A percentile compares a stretch with the other conserved stretches of the same genome.
phyloP scores from a whole-genome alignment of 2,113 vertebrate species.

The Sapayoa aenigma region DNA sequence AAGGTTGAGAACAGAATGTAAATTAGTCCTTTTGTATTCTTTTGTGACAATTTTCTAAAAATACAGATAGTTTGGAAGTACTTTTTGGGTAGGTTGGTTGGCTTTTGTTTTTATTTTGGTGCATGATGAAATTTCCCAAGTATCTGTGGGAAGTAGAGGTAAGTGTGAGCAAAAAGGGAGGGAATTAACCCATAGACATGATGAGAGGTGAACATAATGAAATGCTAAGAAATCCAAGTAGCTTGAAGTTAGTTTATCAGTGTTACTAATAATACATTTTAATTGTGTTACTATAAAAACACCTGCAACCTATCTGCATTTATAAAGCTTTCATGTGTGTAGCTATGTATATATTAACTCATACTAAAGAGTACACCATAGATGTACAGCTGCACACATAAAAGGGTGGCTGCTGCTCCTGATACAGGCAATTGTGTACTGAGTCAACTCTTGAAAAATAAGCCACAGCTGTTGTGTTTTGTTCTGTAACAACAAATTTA shows the following conservation, averaged over 20 bases:
- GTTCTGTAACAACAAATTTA: background rate
- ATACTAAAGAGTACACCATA: background rate
- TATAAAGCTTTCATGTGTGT: background rate
- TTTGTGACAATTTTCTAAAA: background rate
- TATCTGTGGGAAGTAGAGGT: background rate
- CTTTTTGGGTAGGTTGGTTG: background rate
- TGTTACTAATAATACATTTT: background rate
- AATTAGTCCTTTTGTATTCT: background rate
- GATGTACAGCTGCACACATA: background rate
- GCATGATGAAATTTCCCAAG: background rate
- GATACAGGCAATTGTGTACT: background rate
- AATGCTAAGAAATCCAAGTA: background rate
- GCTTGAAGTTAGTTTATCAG: background rate
- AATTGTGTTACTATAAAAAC: background rate
- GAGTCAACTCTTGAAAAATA: slow-evolving; percentile 14
- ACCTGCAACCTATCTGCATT: background rate
- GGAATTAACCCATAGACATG: background rate
- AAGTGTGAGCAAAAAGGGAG: background rate
- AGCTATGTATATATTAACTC: background rate
- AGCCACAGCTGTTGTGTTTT: slow-evolving; percentile 9
- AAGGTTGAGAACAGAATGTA: background rate
- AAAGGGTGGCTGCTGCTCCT: background rate
- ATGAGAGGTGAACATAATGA: background rate
- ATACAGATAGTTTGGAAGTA: background rate
- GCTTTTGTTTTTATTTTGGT: background rate